A percentile compares a stretch with the other conserved stretches of the same genome.
phyloP scores from a whole-genome alignment of 2,113 vertebrate genomes.

The Dolichallabes microphthalmus region DNA sequence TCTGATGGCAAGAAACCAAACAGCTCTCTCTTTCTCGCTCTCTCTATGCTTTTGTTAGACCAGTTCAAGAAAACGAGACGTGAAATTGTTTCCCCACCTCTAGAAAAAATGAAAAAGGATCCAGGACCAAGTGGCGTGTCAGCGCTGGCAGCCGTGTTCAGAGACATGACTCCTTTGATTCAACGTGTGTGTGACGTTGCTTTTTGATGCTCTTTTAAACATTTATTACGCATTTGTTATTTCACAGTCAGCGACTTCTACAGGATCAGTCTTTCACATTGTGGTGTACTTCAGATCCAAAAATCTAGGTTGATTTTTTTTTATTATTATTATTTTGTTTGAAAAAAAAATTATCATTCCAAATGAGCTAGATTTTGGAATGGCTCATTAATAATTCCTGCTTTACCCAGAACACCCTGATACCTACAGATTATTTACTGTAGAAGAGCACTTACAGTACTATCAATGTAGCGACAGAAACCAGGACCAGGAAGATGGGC shows the following conservation, averaged over 20 bases:
- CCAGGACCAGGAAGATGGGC: conserved; percentile 20
- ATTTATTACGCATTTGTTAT: conserved; percentile 62
- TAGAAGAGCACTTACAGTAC: conserved; percentile 51
- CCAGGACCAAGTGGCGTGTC: conserved; percentile 35
- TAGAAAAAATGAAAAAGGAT: conserved; percentile 55
- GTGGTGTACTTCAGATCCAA: conserved; percentile 64
- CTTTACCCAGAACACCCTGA: conserved; percentile 15
- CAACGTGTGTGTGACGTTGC: conserved; percentile 69
- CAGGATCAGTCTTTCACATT: conserved; percentile 66
- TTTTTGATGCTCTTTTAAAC: conserved; percentile 66
- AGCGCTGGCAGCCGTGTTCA: conserved; percentile 36
- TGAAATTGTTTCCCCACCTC: background rate
- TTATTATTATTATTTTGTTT: conserved; percentile 40
- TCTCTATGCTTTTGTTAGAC: conserved; percentile 28
- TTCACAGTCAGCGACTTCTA: conserved; percentile 64
- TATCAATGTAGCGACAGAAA: conserved; percentile 16
- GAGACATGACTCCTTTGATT: conserved; percentile 57
- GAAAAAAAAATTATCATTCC: conserved; percentile 68
- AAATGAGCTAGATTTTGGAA: conserved; percentile 62
- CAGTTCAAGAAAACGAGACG: conserved; percentile 1
- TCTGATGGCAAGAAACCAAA: conserved; percentile 26
- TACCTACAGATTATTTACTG: background rate
- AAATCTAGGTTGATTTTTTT: conserved; percentile 58
- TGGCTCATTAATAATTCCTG: conserved; percentile 59
- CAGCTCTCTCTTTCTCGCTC: background rate